Base-by-base conservation (phyloP, 2,888 invertebrate species). In the Caenorhabditis sp. region DNA sequence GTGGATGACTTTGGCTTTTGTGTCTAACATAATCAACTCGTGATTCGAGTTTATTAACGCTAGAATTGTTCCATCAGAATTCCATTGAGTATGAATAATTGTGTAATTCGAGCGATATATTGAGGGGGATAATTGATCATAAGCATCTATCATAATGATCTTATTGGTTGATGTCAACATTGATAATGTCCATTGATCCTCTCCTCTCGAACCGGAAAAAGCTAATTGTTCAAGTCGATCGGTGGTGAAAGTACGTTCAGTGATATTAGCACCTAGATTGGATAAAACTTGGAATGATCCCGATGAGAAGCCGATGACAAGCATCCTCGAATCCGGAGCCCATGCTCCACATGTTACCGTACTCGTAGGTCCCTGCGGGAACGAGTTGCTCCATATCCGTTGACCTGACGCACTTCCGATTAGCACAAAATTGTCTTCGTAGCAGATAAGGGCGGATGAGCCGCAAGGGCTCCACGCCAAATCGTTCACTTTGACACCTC, bases 401-500 rank as follows among this genome's bases (percentile, higher is more conserved):
- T 84, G 84, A 7, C 87, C 87, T n/a, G 69, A 78, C 4, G 85
- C 80, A 17, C 83, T 83, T n/a, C 0, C 97, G 52, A 99, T 97
- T 83, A 99, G 90, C 10, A 99, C 97, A 89, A 99, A 99, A 20
- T 97, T 97, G 90, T 99, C 97, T 92, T 94, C 89, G 89, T 97
- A 99, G 88, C 96, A 97, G 85, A 99, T 99, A 69, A 99, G 92
- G 1, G 97, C 97, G 94, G 97, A 95, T 60, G 95, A 91, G 20
- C 97, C 97, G 90, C 97, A 97, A 88, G 97, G 97, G 0, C 95
- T 95, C 97, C 97, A 99, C 21, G 95, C 94, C 90, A 99, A 96
- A 90, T 97, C 95, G 21, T 95, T 96, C 73, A 97, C 96, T 56
- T 95, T 95, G 0, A 95, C 96, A 88, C 94, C 96, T 54, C 97